These are phyloP conservation scores for Bombus superbus DNA, from an alignment of 1,140 invertebrate species.

Conservation along the genomic window DNA sequence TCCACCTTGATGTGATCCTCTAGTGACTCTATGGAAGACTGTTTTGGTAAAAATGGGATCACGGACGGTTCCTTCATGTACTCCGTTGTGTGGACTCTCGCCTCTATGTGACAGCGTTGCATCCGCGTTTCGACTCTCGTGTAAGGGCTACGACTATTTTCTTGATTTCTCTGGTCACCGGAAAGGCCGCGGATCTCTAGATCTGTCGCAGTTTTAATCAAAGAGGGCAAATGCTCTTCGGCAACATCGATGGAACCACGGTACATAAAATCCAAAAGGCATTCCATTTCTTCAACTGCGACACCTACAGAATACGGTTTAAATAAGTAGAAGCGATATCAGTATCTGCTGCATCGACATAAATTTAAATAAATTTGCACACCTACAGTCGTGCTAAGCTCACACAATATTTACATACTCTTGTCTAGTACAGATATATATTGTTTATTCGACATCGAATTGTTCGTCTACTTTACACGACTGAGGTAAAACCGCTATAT, in stretches of 20 bases:
- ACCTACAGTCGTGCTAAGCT: not conserved
- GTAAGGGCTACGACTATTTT: conserved; percentile 67
- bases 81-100: conserved; percentile 71
- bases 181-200: conserved; percentile 85
- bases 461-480: not conserved
- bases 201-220: conserved; percentile 87
- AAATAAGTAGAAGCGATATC: not conserved
- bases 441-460: not conserved
- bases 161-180: conserved; percentile 72
- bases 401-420: not conserved
- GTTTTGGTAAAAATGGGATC: conserved; percentile 67
- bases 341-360: too few relatives aligned
- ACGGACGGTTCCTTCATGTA: conserved; percentile 72
- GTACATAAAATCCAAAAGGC: conserved; percentile 89
- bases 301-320: conserved; percentile 75
- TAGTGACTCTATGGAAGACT: conserved; percentile 63
- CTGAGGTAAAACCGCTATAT: too few relatives aligned
- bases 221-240: conserved; percentile 85
- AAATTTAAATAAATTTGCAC: not conserved
- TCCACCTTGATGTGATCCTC: conserved; percentile 77
- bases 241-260: conserved; percentile 88
- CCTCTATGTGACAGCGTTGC: conserved; percentile 70
- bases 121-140: conserved; percentile 69
- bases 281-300: conserved; percentile 87
- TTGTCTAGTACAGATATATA: not conserved